Evolutionary conservation across 2,888 invertebrate species (phyloP), one percentile per base, ranked within the genome.

Genomic region (Hyposoter didymator): DNA sequence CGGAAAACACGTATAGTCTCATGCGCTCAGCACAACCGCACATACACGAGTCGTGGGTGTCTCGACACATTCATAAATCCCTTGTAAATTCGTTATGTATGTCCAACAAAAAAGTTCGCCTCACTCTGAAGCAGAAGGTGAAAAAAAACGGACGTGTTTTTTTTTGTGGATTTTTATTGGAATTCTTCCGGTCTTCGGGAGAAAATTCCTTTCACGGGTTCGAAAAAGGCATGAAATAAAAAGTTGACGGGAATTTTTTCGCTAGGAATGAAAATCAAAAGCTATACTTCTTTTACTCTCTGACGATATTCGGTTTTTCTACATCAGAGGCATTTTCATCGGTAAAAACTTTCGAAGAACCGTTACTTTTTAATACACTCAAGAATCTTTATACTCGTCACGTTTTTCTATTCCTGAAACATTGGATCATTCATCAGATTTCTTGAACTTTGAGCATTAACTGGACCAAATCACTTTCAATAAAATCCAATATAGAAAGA

Each of bases 141-240:
- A 28, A 22, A 39, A 55, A 55, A 52, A 52, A 28, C 14, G 6
- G 10, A 35, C 17, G 32, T 2, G 35, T 22, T 22, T 49, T 59
- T 59, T 49, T 52, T 72, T 35, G 52, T 19, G 52, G n/a, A 72
- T 72, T 52, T 69, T 72, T 52, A 72, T 52, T 72, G 72, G n/a
- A 72, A 72, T 52, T 52, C 55, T 28, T 49, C 8, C 1, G 19
- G 49, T 47, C 28, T 70, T 32, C 39, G 32, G 35, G 22, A 47
- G 47, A 49, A 70, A 49, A 70, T 70, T 28, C 28, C 32, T 32
- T 47, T 19, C 7, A 28, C 62, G 0, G n/a, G 22, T 22, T 69
- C 19, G 43, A 22, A 4, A 0, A 66, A 59, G 6, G 14, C 4
- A 59, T 28, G 59, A 22, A 28, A 59, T 0, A 28, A 52, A 28